Evolutionary conservation across 2,888 invertebrate genomes (phyloP).

Genomic region (Colostygia pectinataria): DNA sequence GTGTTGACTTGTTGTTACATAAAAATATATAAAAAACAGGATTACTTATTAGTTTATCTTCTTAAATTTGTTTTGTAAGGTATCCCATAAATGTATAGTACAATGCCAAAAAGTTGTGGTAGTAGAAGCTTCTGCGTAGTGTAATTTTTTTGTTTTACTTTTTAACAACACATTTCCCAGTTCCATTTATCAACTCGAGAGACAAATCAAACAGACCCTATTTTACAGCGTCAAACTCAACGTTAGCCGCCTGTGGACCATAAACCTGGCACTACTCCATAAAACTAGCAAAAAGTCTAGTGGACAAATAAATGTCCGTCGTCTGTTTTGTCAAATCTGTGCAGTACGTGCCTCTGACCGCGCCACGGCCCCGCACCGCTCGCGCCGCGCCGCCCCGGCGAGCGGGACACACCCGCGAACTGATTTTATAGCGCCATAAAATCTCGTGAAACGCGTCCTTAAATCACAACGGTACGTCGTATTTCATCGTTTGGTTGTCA

Average conservation of each 20-base stretch:
- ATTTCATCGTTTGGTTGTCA: constrained; percentile 83
- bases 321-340: constrained; percentile 82
- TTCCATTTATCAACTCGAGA: constrained; percentile 32
- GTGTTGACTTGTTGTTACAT: no score
- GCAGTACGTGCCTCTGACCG: constrained; percentile 64
- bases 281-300: constrained; percentile 77
- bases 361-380: no score
- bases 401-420: constrained; percentile 58
- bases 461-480: constrained; percentile 79
- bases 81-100: no score
- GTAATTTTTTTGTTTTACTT: no score
- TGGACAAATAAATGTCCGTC: constrained; percentile 77
- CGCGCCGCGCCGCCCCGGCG: constrained; percentile 25
- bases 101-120: no score
- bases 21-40: no score
- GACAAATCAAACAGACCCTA: constrained; percentile 57
- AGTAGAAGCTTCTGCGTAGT: no score
- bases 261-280: constrained; percentile 79
- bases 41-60: no score
- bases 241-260: constrained; percentile 63
- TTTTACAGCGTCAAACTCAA: constrained; percentile 66
- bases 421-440: constrained; percentile 82
- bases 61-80: no score
- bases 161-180: background rate
- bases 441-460: constrained; percentile 81